A percentile compares a stretch with the other conserved stretches of the same genome.
phyloP scores from a whole-genome alignment of 2,888 invertebrate genomes.

The Trissoscelio sp. region DNA sequence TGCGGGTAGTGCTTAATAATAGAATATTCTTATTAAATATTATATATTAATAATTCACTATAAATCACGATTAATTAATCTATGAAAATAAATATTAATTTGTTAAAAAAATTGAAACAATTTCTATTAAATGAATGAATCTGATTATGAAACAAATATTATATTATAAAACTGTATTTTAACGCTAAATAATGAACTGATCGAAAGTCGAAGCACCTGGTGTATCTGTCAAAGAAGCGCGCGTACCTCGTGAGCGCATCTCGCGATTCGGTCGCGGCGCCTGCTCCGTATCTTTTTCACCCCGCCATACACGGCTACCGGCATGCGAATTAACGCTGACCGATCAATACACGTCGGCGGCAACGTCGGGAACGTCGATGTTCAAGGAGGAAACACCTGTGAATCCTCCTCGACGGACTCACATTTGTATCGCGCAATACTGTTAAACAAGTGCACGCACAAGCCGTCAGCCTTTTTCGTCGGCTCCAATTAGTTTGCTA shows the following conservation, averaged over 20 bases:
- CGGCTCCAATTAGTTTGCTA: too few relatives aligned
- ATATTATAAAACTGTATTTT: too few relatives aligned
- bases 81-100: too few relatives aligned
- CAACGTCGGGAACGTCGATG: constrained; percentile 68
- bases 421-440: constrained; percentile 36
- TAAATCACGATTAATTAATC: too few relatives aligned
- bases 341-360: constrained; percentile 68
- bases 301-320: constrained; percentile 66
- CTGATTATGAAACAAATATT: too few relatives aligned
- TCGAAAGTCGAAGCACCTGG: constrained; percentile 19
- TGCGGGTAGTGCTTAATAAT: too few relatives aligned
- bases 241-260: constrained; percentile 41
- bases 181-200: neutral
- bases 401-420: constrained; percentile 50
- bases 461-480: constrained; percentile 2
- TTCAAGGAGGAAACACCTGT: constrained; percentile 68
- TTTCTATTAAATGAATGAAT: too few relatives aligned
- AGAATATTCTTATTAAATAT: too few relatives aligned
- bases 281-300: constrained; percentile 59
- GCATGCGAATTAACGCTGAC: constrained; percentile 64
- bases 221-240: constrained; percentile 35
- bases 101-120: too few relatives aligned
- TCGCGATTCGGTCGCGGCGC: constrained; percentile 66
- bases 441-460: constrained; percentile 29
- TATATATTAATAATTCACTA: too few relatives aligned